phyloP scores from a whole-genome alignment of 2,888 invertebrate genomes.

The Cheilosia vernalis region DNA sequence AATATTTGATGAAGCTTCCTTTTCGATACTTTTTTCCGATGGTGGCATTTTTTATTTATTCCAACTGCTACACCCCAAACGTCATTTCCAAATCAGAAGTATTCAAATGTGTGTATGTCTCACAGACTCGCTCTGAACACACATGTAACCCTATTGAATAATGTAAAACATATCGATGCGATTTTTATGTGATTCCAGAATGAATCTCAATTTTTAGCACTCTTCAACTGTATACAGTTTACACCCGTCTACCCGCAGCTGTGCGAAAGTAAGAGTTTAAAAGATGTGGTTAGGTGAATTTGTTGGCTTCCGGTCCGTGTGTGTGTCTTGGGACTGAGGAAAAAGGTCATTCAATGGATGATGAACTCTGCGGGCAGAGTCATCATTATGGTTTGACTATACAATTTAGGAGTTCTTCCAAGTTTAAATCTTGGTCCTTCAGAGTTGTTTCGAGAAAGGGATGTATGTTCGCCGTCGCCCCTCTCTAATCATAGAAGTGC shows the following conservation, averaged over 20 bases:
- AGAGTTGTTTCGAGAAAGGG: slow-evolving; percentile 3
- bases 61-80: slow-evolving; percentile 76
- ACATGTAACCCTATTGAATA: slow-evolving; percentile 77
- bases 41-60: slow-evolving; percentile 76
- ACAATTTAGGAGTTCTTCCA: slow-evolving; percentile 39
- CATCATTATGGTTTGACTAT: slow-evolving; percentile 49
- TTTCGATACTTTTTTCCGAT: slow-evolving; percentile 77
- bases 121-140: slow-evolving; percentile 32
- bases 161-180: slow-evolving; percentile 76
- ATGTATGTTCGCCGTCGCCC: slow-evolving; percentile 15
- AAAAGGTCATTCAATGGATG: slow-evolving; percentile 15
- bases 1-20: slow-evolving; percentile 83
- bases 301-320: slow-evolving; percentile 30
- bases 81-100: slow-evolving; percentile 73
- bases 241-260: neutral
- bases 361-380: slow-evolving; percentile 33
- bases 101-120: slow-evolving; percentile 60
- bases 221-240: slow-evolving; percentile 25
- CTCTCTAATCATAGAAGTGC: slow-evolving; percentile 63
- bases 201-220: slow-evolving; percentile 75
- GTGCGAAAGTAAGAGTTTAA: slow-evolving; percentile 59
- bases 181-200: slow-evolving; percentile 76
- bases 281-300: slow-evolving; percentile 53
- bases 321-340: slow-evolving; percentile 23
- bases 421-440: slow-evolving; percentile 30